Base-by-base conservation (phyloP, 2,113 vertebrate genomes). In the Falco punctatus region DNA sequence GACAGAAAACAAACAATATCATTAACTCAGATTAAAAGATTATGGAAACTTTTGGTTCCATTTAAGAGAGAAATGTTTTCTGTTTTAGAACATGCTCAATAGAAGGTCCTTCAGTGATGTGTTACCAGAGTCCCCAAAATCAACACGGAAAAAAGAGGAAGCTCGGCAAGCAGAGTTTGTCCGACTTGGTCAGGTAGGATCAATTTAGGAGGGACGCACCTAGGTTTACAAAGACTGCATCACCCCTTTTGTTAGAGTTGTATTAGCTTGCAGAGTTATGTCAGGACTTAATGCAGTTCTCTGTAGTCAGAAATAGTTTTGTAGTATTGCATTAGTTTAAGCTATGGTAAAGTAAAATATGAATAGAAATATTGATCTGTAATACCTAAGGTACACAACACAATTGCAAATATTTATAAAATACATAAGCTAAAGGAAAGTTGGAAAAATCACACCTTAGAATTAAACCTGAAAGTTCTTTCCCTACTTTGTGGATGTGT, bases 161-260 rank as follows among this genome's bases (percentile, higher is more conserved):
- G 99, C 99, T 28, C 98, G 99, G n/a, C 99, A 99, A 97, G 99
- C 99, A 0, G 99, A 99, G 88, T 99, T 99, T 93, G 99, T 99
- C 75, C 98, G 99, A 59, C 98, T 99, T 90, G 99, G 99, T 46
- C 99, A 99, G 99, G 99, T 99, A 95, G 92, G 86, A 80, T 92
- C 35, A 24, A 16, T 86, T 62, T 88, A 55, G 44, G 69, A 93
- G 73, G 57, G 52, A 38, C 28, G 44, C 42, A 33, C 62, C 35
- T 67, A 3, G 28, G 32, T 62, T 81, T 92, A 28, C 32, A 77
- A 67, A 92, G 40, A 8, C 46, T 15, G 4, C 1, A 2, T 38
- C 32, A 16, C n/a, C 16, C 13, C 23, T 73, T 42, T 26, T 65
- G 16, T 78, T 90, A 64, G 54, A 58, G 51, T 88, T 67, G 35